Base-by-base conservation (phyloP, 2,888 invertebrate species). In the Euzophera pinguis region DNA sequence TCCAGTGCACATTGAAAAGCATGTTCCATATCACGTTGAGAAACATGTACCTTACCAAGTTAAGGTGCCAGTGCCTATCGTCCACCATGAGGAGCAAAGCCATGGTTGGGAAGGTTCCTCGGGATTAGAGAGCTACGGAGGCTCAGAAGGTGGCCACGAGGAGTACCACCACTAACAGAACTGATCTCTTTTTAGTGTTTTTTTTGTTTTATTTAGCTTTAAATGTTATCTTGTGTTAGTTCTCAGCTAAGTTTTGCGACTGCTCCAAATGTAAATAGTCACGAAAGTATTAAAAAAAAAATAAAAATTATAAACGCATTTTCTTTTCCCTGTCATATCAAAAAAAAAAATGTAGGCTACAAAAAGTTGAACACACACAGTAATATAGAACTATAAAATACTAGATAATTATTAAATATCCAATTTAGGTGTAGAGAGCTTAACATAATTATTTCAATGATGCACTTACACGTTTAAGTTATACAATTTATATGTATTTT, bases 31-130 rank as follows among this genome's bases (percentile, higher is more conserved):
- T 65, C 91, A 91, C 8, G 90, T 93, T 0, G 93, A 94, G 64
- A 94, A 93, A 71, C 92, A 92, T 53, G 91, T 95, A 50, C 94
- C 94, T 32, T 93, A 94, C 66, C 90, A 91, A 43, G 92, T 94
- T 27, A 95, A 95, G 78, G 93, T 95, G 51, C 92, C 93, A 2
- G 92, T 94, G 32, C 93, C 93, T 17, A 89, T 93, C 13, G 87
- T 94, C 27, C 92, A 93, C 27, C 92, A 93, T 51, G 82, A 91
- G 35, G 78, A 90, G 37, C 64, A 70, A 34, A 64, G 42, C 10
- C 42, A 42, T 13, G 51, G 43, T 13, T 43, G 56, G 16, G 59
- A 58, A 5, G 59, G 63, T 37, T 58, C 43, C 35, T 69, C 64
- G 54, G 58, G 63, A 13, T 32, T 32, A 10, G 54, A 58, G 9